Conservation (phyloP, 2,797 vertebrate species). For the Peromyscus aztecus region DNA sequence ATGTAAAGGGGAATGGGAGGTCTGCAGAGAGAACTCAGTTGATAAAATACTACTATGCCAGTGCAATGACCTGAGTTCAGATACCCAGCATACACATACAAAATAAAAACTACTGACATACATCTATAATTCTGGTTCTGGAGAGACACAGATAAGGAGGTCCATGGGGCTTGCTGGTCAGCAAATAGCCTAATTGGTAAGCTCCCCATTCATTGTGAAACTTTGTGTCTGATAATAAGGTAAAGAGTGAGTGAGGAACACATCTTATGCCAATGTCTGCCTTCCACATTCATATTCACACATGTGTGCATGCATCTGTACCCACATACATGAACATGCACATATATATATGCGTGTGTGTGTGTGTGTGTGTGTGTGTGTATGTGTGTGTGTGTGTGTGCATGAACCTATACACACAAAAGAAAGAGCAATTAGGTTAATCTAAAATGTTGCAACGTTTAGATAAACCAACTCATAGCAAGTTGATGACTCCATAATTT, state of each 20-base stretch:
- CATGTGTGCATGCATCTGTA: not conserved
- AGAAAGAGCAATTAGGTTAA: not conserved
- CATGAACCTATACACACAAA: not conserved
- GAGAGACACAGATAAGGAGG: not conserved
- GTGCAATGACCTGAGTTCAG: not conserved
- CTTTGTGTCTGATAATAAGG: not conserved
- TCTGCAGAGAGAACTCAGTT: not conserved
- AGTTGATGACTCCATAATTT: not conserved
- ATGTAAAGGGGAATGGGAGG: not conserved
- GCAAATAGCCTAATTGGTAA: not conserved
- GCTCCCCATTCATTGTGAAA: not conserved
- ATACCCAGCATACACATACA: not conserved
- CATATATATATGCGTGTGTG: not conserved
- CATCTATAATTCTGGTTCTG: not conserved
- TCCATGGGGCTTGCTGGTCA: not conserved
- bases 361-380: too few species aligned
- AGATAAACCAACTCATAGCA: not conserved
- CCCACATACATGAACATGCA: not conserved
- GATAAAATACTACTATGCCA: not conserved
- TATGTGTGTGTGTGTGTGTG: too few species aligned
- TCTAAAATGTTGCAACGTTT: not conserved
- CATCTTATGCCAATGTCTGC: not conserved
- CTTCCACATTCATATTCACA: not conserved
- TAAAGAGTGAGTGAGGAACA: not conserved
- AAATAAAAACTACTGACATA: not conserved